phyloP scores from a whole-genome alignment of 2,797 vertebrate species.

The Ispidina lecontei region DNA sequence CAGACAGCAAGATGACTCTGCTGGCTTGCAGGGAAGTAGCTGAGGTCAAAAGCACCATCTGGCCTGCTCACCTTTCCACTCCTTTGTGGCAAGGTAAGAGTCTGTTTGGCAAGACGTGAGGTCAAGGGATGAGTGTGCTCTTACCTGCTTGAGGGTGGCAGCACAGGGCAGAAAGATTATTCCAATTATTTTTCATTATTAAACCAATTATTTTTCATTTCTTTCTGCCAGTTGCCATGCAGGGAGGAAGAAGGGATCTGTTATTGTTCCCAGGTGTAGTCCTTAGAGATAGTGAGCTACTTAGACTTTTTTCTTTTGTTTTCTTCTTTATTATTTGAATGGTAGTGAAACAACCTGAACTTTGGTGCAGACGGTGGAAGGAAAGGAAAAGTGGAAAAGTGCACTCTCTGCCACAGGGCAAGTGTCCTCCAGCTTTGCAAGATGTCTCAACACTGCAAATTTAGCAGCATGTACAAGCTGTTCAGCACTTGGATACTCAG shows the following conservation, averaged over 20 bases:
- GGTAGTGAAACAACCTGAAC: neutral
- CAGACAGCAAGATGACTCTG: neutral
- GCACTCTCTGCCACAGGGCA: accelerated
- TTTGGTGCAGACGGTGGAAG: neutral
- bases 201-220: neutral
- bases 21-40: neutral
- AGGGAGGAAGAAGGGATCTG: accelerated
- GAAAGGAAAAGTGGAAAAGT: neutral
- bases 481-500: neutral
- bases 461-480: accelerated
- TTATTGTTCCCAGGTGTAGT: neutral
- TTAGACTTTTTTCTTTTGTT: neutral
- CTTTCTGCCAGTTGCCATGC: neutral
- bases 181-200: neutral
- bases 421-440: neutral
- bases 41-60: neutral
- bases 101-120: neutral
- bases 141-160: neutral
- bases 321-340: neutral
- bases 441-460: neutral
- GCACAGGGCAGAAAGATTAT: neutral
- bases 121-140: neutral
- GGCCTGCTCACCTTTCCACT: neutral
- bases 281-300: neutral
- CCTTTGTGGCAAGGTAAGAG: neutral